These are phyloP conservation scores for Nasua narica DNA, from an alignment of 2,797 vertebrate genomes.

Conservation along the genomic window DNA sequence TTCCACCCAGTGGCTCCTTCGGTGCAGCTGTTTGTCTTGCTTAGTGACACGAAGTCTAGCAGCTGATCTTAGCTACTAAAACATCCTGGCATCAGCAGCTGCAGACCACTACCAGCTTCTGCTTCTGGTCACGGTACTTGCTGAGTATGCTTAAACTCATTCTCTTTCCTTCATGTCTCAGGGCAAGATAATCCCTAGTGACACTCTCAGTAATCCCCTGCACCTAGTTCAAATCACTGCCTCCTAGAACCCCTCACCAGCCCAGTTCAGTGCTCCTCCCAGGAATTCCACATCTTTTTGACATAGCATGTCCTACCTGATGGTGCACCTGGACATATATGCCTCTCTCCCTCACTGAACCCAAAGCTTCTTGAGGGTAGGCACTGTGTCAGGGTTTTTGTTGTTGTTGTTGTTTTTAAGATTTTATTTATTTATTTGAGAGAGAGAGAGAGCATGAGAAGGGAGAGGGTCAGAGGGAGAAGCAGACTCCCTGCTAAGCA, in stretches of 20 bases:
- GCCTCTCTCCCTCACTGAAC: background rate
- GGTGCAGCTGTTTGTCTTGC: background rate
- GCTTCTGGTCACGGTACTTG: background rate
- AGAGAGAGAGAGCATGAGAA: too few relatives aligned
- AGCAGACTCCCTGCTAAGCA: too few relatives aligned
- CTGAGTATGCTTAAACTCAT: background rate
- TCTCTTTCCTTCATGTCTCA: background rate
- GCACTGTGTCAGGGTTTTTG: background rate
- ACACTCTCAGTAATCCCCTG: background rate
- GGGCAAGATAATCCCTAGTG: background rate
- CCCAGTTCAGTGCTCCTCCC: background rate
- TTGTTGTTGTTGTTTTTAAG: too few relatives aligned
- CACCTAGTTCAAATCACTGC: background rate
- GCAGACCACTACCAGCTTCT: background rate
- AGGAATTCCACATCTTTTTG: background rate
- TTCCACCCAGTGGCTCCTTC: background rate
- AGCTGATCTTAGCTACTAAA: background rate
- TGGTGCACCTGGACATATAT: too few relatives aligned
- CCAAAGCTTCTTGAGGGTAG: background rate
- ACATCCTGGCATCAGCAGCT: background rate
- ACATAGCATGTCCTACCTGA: background rate
- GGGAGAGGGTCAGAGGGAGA: too few relatives aligned
- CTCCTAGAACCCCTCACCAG: background rate
- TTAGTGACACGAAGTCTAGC: background rate
- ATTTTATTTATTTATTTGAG: too few relatives aligned